Percentiles rank a stretch among this genome's conserved stretches.
Evolutionary conservation across 2,797 vertebrate genomes (phyloP).

Genomic region (Sternarchorhynchus goeldii): DNA sequence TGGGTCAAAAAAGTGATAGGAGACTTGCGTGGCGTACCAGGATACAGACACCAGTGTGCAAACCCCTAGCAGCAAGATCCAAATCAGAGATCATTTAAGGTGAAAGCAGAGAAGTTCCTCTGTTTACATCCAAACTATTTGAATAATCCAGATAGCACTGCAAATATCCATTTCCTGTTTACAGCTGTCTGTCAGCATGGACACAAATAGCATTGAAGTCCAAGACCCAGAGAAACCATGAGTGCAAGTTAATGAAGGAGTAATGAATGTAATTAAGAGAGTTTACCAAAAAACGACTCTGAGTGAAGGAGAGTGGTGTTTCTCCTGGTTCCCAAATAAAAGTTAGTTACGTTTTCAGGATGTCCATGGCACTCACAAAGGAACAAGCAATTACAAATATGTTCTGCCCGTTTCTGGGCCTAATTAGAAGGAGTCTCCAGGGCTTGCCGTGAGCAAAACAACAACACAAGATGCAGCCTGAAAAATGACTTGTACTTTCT

Average conservation of each 20-base stretch:
- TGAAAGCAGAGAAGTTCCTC: background rate
- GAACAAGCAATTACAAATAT: background rate
- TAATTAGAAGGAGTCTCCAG: background rate
- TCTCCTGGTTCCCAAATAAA: slow-evolving; percentile 8
- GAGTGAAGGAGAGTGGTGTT: slow-evolving; percentile 22
- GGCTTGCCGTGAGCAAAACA: background rate
- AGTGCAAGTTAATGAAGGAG: slow-evolving; percentile 36
- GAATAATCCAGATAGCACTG: slow-evolving; percentile 12
- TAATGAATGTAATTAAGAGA: slow-evolving; percentile 17
- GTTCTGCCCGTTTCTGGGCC: background rate
- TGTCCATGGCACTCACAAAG: background rate
- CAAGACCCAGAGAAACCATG: slow-evolving; percentile 25
- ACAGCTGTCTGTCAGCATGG: slow-evolving; percentile 20
- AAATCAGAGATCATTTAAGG: slow-evolving; percentile 24
- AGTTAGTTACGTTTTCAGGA: background rate
- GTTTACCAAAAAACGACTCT: slow-evolving; percentile 24
- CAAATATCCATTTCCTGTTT: slow-evolving; percentile 45
- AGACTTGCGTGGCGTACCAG: slow-evolving; percentile 92
- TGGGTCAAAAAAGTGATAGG: slow-evolving; percentile 93
- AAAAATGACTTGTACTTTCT: no score
- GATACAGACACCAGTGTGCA: slow-evolving; percentile 91
- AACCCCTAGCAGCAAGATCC: slow-evolving; percentile 75
- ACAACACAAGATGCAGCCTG: no score
- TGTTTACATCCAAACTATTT: slow-evolving; percentile 14
- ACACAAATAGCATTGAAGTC: slow-evolving; percentile 2